Base-by-base conservation (phyloP, 2,888 invertebrate species). In the Plusia festucae region DNA sequence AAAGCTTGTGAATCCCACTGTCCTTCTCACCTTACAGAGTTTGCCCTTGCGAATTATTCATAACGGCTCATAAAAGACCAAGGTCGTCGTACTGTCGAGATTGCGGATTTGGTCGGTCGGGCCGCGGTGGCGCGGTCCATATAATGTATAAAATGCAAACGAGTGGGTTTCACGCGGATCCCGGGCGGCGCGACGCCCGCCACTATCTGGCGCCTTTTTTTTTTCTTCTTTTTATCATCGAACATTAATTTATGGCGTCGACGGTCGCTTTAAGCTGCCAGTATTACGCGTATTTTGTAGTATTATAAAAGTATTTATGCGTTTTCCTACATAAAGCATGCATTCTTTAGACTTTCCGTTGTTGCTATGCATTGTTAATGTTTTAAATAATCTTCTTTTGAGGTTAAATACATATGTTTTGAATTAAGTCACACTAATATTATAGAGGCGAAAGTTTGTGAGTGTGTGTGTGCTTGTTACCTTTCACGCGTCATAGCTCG, bases 1-100 rank as follows among this genome's bases (percentile, higher is more conserved):
- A 76, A 76, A 69, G 64, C 69, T 54, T 53, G 56, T 61, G 68
- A 66, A 68, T 65, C 68, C 68, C 71, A 65, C 54, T 65, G 76
- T 75, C 73, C 75, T 79, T 79, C 77, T 81, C 81, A 78, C 73
- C 75, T 82, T 82, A 71, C 80, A 54, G 53, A 69, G 68, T 72
- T 76, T 87, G 91, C 87, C 89, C 92, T 90, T 90, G 90, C 83
- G 82, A 77, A 82, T 88, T 87, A 85, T 89, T 88, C 86, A 89
- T 91, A 90, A 89, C 91, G 89, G 89, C 84, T 83, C 85, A 83
- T 83, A 87, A 87, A 88, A 85, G 78, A 86, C 81, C 93, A 94
- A 93, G 93, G 93, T 93, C 93, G 91, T 91, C 92, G 94, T 79
- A 92, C 93, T 91, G 89, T 65, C 81, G 84, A 89, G 91, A 92